Percentiles rank a stretch among this genome's conserved stretches.
These are phyloP conservation scores for Matsumyia berberina DNA, from an alignment of 2,888 invertebrate genomes.

Conservation along the genomic window DNA sequence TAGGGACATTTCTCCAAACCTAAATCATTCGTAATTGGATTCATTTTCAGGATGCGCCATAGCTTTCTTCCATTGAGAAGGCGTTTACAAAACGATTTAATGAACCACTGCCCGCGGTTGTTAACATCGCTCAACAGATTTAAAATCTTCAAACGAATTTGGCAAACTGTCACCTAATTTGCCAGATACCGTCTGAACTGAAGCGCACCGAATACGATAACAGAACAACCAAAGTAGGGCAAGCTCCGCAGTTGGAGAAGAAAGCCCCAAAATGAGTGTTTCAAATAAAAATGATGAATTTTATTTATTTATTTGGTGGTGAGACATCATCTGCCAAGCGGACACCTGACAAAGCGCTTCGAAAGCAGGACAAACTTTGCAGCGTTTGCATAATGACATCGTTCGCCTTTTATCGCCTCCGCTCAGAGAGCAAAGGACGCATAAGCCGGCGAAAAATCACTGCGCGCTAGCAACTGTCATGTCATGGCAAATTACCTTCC, in stretches of 20 bases:
- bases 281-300: conserved; percentile 49
- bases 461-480: conserved; percentile 18
- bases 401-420: conserved; percentile 32
- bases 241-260: background rate
- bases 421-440: conserved; percentile 20
- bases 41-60: too few species aligned
- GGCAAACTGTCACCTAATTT: conserved; percentile 14
- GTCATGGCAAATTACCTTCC: conserved; percentile 44
- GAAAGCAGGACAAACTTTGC: conserved; percentile 22
- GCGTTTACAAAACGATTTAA: too few species aligned
- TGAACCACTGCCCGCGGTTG: too few species aligned
- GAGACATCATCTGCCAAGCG: conserved; percentile 15
- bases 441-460: conserved; percentile 8
- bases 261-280: conserved; percentile 54
- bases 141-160: conserved; percentile 26
- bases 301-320: conserved; percentile 23
- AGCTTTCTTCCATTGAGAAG: too few species aligned
- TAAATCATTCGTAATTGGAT: too few species aligned
- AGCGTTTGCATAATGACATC: conserved; percentile 36
- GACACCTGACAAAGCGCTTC: conserved; percentile 54
- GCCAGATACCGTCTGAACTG: conserved; percentile 1
- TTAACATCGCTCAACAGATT: too few species aligned
- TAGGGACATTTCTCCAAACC: too few species aligned
- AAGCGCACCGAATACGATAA: conserved; percentile 1
- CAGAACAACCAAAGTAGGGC: background rate